Evolutionary conservation across 2,888 invertebrate species (phyloP).

Genomic region (Anodontia alba): DNA sequence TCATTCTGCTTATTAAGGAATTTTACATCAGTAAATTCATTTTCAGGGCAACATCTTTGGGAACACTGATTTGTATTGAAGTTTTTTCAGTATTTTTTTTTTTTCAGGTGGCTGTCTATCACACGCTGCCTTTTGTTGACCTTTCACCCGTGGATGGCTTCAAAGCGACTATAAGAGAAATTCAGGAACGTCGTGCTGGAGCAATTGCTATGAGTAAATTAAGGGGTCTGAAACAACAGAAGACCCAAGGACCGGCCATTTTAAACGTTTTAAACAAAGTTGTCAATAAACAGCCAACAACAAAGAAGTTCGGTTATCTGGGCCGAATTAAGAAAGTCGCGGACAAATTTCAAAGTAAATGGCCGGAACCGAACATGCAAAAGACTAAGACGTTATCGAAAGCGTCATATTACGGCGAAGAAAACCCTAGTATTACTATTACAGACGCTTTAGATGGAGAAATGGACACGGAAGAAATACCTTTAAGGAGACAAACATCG

Average conservation of each 20-base stretch:
- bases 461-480: neutral
- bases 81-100: no score
- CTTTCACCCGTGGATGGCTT: slow-evolving; percentile 58
- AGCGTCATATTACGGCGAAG: neutral
- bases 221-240: neutral
- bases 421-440: neutral
- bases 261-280: neutral
- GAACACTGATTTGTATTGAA: no score
- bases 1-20: no score
- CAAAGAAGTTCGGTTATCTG: neutral
- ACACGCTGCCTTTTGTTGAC: slow-evolving; percentile 69
- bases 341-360: slow-evolving; percentile 42
- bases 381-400: neutral
- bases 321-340: slow-evolving; percentile 49
- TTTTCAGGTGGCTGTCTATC: slow-evolving; percentile 70
- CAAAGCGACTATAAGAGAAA: slow-evolving; percentile 52
- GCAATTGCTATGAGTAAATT: neutral
- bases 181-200: slow-evolving; percentile 48
- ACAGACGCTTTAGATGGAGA: neutral
- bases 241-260: neutral
- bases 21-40: no score
- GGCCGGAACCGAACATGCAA: neutral
- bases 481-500: neutral
- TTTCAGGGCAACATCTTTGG: no score
- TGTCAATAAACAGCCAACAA: neutral